Evolutionary conservation across 2,113 vertebrate genomes (phyloP).

Genomic region (Antigone vipio): DNA sequence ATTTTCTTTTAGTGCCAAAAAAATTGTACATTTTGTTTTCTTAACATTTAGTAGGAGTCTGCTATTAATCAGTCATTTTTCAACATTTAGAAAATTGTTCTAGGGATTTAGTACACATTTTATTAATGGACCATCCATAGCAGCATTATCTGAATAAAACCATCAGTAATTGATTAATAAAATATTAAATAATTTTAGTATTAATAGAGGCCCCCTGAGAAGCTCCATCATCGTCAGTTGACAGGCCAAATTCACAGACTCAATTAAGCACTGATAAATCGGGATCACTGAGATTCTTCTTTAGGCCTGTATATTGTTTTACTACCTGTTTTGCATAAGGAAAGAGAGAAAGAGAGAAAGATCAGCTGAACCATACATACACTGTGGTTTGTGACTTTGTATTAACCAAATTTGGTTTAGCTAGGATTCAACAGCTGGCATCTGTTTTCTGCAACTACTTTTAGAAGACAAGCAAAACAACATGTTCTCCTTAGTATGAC

Average conservation of each 20-base stretch:
- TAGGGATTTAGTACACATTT: slow-evolving; percentile 47
- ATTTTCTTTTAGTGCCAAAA: slow-evolving; percentile 70
- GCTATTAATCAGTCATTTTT: slow-evolving; percentile 71
- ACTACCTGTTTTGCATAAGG: background rate
- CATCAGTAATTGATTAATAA: slow-evolving; percentile 71
- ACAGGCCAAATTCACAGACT: slow-evolving; percentile 43
- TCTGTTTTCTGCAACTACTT: background rate
- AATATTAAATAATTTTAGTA: slow-evolving; percentile 70
- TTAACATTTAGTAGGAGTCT: slow-evolving; percentile 67
- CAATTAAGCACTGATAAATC: slow-evolving; percentile 64
- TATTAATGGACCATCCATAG: slow-evolving; percentile 28
- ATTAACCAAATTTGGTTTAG: background rate
- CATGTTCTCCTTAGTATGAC: rapidly evolving
- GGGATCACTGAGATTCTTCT: background rate
- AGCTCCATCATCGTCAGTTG: slow-evolving; percentile 47
- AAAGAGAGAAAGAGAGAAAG: background rate
- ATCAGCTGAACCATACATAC: background rate
- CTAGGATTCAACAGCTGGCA: background rate
- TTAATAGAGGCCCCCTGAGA: slow-evolving; percentile 51
- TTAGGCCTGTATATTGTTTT: background rate
- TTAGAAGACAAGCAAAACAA: background rate
- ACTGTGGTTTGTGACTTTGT: background rate
- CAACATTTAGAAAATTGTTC: slow-evolving; percentile 47
- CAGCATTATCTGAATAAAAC: slow-evolving; percentile 40
- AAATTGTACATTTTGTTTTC: slow-evolving; percentile 60